These are phyloP conservation scores for Xylocopa sonorina DNA, from an alignment of 1,140 invertebrate genomes.

Conservation along the genomic window DNA sequence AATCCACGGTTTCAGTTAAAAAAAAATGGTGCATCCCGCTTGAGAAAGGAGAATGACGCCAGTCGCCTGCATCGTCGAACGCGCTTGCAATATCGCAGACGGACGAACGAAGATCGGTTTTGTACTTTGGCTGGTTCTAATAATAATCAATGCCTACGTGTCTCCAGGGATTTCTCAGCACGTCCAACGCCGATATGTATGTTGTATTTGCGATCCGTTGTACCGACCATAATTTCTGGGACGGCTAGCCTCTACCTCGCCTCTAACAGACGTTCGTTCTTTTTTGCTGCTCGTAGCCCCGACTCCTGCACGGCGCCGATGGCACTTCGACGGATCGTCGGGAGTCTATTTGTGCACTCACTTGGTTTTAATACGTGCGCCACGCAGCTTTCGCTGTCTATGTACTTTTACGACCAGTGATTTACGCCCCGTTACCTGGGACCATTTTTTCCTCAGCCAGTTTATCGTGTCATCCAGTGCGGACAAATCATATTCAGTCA, in stretches of 20 bases:
- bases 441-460: background rate
- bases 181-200: conserved; percentile 44
- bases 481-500: background rate
- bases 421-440: conserved; percentile 3
- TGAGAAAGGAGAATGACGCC: background rate
- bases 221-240: conserved; percentile 40
- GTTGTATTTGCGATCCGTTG: conserved; percentile 22
- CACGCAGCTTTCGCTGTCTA: background rate
- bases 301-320: conserved; percentile 45
- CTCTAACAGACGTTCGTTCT: conserved; percentile 26
- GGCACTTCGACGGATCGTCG: conserved; percentile 48
- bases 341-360: conserved; percentile 58
- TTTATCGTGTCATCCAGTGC: no score
- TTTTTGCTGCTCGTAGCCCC: conserved; percentile 32
- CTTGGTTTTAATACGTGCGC: conserved; percentile 47
- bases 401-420: conserved; percentile 15
- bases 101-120: conserved; percentile 31
- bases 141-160: conserved; percentile 62
- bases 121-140: conserved; percentile 61
- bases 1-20: background rate
- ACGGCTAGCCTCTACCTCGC: background rate
- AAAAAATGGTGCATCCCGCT: no score
- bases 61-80: conserved; percentile 13
- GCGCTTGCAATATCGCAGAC: conserved; percentile 36
- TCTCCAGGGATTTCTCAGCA: conserved; percentile 59